These are phyloP conservation scores for Galemys pyrenaicus DNA, from an alignment of 2,113 vertebrate genomes.

Conservation along the genomic window DNA sequence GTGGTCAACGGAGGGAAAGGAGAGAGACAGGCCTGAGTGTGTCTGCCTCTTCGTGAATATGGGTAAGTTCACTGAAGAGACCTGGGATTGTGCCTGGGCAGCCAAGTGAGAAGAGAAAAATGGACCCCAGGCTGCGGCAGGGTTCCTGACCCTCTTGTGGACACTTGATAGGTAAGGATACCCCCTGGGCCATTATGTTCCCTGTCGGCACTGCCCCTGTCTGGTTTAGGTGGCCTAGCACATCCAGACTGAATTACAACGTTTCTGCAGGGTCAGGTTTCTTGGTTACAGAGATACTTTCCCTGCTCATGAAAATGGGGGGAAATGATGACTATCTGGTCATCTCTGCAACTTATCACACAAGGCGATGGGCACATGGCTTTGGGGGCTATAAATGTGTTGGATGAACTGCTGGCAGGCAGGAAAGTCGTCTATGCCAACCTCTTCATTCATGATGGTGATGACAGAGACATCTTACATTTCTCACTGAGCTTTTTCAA, in stretches of 20 bases:
- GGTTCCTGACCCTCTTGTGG: background rate
- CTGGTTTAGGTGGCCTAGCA: background rate
- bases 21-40: background rate
- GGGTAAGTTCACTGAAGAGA: background rate
- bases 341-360: background rate
- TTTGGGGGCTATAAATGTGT: background rate
- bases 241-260: background rate
- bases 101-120: constrained; percentile 28
- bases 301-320: background rate
- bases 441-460: background rate
- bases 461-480: background rate
- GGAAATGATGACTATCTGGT: background rate
- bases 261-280: constrained; percentile 32
- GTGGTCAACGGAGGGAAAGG: background rate
- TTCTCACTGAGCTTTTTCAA: background rate
- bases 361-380: background rate
- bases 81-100: background rate
- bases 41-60: background rate
- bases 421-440: background rate
- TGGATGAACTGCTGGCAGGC: background rate
- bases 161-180: background rate
- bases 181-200: background rate
- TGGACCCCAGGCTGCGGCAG: background rate
- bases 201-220: background rate
- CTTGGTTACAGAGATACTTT: constrained; percentile 30